Conservation (phyloP, 2,113 vertebrate genomes). For the Melanotaenia duboulayi region DNA sequence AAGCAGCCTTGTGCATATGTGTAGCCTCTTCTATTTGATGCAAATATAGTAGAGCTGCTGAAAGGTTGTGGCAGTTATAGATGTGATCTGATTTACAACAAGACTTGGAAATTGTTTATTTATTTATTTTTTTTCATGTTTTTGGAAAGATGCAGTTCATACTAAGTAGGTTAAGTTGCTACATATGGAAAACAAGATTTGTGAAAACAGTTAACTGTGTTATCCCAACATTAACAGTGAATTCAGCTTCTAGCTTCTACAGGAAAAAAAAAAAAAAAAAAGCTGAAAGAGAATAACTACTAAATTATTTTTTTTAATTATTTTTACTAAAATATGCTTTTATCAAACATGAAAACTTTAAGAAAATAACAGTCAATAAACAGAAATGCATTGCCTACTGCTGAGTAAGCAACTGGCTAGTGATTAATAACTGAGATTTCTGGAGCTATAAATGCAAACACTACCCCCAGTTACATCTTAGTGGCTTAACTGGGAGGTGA, state of each 20-base stretch:
- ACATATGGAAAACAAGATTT: neutral
- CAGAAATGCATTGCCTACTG: too few species aligned
- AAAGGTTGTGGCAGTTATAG: slow-evolving; percentile 43
- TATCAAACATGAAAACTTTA: too few species aligned
- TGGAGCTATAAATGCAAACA: too few species aligned
- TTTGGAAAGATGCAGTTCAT: neutral
- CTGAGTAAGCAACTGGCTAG: too few species aligned
- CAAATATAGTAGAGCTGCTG: slow-evolving; percentile 30
- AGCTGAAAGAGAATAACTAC: neutral
- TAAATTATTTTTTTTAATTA: too few species aligned
- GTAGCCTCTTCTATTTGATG: slow-evolving; percentile 44
- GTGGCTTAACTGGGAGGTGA: too few species aligned
- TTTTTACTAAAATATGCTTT: too few species aligned
- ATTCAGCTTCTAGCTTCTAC: neutral
- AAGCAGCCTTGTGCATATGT: slow-evolving; percentile 41
- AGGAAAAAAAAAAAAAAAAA: neutral
- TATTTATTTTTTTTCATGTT: slow-evolving; percentile 28
- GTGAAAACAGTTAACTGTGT: neutral
- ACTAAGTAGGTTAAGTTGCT: neutral
- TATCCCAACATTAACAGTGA: neutral
- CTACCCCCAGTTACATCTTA: too few species aligned
- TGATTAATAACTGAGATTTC: too few species aligned
- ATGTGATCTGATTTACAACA: slow-evolving; percentile 33
- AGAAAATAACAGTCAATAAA: too few species aligned
- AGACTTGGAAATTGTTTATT: slow-evolving; percentile 26